A percentile compares a stretch with the other conserved stretches of the same genome.
Evolutionary conservation across 2,888 invertebrate species (phyloP).

Genomic region (Nomada lathburiana): DNA sequence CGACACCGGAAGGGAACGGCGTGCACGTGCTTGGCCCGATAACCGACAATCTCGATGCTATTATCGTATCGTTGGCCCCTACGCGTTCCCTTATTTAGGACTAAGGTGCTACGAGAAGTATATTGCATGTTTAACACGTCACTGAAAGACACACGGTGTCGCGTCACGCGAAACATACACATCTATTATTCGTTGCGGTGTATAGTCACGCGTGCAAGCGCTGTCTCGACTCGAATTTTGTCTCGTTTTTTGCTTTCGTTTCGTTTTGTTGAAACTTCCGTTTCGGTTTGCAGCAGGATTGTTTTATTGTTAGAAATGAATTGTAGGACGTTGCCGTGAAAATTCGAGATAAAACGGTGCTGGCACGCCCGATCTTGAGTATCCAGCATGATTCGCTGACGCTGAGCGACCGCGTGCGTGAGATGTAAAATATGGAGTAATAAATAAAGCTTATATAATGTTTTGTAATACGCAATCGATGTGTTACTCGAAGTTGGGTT

Average conservation of each 20-base stretch:
- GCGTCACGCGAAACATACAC: constrained; percentile 5
- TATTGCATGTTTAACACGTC: constrained; percentile 57
- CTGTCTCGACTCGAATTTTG: constrained; percentile 6
- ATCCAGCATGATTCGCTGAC: constrained; percentile 24
- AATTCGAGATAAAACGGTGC: constrained; percentile 24
- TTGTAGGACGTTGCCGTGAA: not conserved
- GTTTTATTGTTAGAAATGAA: not conserved
- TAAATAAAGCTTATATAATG: constrained; percentile 73
- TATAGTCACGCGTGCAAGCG: constrained; percentile 19
- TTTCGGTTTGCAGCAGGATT: not conserved
- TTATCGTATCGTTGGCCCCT: constrained; percentile 50
- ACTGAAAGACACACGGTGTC: constrained; percentile 24
- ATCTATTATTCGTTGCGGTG: not conserved
- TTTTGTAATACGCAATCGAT: constrained; percentile 64
- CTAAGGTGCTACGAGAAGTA: constrained; percentile 75
- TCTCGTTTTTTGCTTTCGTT: not conserved
- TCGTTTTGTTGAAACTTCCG: not conserved
- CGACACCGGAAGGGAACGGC: not conserved
- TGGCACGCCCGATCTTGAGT: constrained; percentile 18
- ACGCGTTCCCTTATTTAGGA: constrained; percentile 64
- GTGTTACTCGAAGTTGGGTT: not conserved
- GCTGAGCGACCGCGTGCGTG: constrained; percentile 53
- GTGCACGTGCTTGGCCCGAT: constrained; percentile 39
- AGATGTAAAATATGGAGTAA: constrained; percentile 73
- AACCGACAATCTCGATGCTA: constrained; percentile 12